Conservation (phyloP, 2,113 vertebrate genomes). For the Poeciliopsis occidentalis region DNA sequence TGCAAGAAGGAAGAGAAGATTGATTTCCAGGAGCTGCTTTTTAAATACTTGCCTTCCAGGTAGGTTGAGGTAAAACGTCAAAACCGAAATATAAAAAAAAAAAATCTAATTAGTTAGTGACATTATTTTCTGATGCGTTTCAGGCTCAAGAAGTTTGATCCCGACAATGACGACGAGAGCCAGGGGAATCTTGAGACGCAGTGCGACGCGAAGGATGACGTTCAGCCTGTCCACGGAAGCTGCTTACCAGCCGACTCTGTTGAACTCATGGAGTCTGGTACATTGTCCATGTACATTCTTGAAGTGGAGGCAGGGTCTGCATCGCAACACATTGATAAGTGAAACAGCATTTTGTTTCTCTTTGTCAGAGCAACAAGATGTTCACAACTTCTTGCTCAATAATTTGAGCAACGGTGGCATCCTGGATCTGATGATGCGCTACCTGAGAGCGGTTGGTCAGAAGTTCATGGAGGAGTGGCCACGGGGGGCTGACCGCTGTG, state of each 20-base stretch:
- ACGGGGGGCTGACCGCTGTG: conserved; percentile 85
- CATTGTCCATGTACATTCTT: conserved; percentile 4
- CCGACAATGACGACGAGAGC: conserved; percentile 92
- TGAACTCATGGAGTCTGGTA: conserved; percentile 91
- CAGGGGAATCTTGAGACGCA: conserved; percentile 88
- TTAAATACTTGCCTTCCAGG: conserved; percentile 96
- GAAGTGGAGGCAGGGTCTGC: background rate
- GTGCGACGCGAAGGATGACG: conserved; percentile 85
- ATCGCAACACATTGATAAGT: background rate
- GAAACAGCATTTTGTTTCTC: background rate
- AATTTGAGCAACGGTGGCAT: conserved; percentile 92
- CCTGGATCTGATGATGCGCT: conserved; percentile 93
- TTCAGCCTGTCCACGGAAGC: conserved; percentile 78
- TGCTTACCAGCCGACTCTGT: conserved; percentile 83
- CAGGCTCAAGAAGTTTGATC: conserved; percentile 92
- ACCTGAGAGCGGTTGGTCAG: conserved; percentile 90
- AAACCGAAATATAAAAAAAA: background rate
- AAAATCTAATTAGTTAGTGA: background rate
- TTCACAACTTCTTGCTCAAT: conserved; percentile 88
- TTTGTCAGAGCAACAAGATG: conserved; percentile 88
- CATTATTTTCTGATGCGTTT: conserved; percentile 12
- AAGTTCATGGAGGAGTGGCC: conserved; percentile 92
- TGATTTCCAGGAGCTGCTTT: conserved; percentile 94
- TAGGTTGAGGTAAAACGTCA: conserved; percentile 39
- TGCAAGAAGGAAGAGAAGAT: conserved; percentile 98